These are phyloP conservation scores for Drosophila recens DNA, from an alignment of 2,888 invertebrate genomes.

Conservation along the genomic window DNA sequence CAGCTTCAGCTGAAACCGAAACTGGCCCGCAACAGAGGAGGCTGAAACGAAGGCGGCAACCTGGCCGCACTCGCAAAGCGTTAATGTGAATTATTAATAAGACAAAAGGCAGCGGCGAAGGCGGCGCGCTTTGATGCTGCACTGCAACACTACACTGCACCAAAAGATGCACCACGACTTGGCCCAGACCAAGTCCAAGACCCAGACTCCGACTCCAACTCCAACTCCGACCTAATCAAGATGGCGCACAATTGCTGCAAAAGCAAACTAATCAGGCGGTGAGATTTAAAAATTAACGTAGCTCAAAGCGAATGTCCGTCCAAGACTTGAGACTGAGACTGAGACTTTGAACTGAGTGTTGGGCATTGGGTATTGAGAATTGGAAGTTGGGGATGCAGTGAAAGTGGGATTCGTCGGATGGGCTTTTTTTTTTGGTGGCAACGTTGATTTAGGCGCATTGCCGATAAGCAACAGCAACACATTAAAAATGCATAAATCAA, in stretches of 20 bases:
- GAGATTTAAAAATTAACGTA: conserved; percentile 84
- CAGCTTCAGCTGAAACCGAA: conserved; percentile 15
- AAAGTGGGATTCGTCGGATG: conserved; percentile 58
- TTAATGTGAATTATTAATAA: conserved; percentile 86
- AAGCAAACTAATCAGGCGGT: conserved; percentile 84
- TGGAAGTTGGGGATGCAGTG: conserved; percentile 59
- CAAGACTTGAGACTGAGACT: conserved; percentile 1
- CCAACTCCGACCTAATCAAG: conserved; percentile 67
- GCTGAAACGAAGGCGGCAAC: conserved; percentile 66
- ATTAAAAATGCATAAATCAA: conserved; percentile 86
- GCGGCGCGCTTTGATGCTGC: conserved; percentile 75
- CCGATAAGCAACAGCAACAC: conserved; percentile 85
- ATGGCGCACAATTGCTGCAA: conserved; percentile 71
- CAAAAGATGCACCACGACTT: conserved; percentile 42
- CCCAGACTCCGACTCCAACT: conserved; percentile 6
- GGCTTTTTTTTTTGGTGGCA: conserved; percentile 33
- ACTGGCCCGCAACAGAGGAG: conserved; percentile 49
- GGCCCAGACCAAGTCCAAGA: conserved; percentile 20
- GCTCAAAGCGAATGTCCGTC: conserved; percentile 64
- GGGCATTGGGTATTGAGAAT: conserved; percentile 9
- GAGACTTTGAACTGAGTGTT: conserved; percentile 19
- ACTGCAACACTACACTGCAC: conserved; percentile 19
- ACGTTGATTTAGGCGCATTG: conserved; percentile 82
- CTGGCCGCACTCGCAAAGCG: conserved; percentile 81
- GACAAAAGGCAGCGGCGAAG: conserved; percentile 81